These are phyloP conservation scores for Sesamia inferens DNA, from an alignment of 2,888 invertebrate genomes.

Conservation along the genomic window DNA sequence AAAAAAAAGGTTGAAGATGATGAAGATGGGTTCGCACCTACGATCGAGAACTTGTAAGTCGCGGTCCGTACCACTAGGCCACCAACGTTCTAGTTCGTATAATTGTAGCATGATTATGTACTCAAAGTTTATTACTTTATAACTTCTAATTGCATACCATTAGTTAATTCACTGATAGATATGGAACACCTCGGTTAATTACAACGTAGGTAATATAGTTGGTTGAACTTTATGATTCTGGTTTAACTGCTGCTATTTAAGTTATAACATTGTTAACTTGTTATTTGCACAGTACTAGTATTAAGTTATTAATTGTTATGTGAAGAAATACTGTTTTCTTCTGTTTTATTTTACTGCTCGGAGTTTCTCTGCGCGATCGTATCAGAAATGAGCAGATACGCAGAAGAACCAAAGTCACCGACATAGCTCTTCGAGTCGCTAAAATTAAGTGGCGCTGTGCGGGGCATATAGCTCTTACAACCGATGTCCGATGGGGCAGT, in stretches of 20 bases:
- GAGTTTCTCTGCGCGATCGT: too few species aligned
- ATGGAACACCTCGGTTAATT: conserved; percentile 50
- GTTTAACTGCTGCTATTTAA: conserved; percentile 34
- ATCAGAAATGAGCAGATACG: too few species aligned
- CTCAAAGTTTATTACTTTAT: conserved; percentile 33
- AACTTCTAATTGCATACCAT: conserved; percentile 47
- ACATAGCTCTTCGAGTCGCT: too few species aligned
- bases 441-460: too few species aligned
- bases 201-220: conserved; percentile 44
- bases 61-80: too few species aligned
- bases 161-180: conserved; percentile 38
- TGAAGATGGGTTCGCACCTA: too few species aligned
- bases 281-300: conserved; percentile 31
- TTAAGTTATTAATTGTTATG: conserved; percentile 9
- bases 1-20: too few species aligned
- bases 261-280: conserved; percentile 24
- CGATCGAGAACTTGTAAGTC: too few species aligned
- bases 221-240: conserved; percentile 32
- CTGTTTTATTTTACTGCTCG: background rate
- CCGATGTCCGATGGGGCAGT: too few species aligned
- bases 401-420: too few species aligned
- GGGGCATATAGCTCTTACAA: too few species aligned
- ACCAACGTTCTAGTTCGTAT: conserved; percentile 13
- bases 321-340: conserved; percentile 1
- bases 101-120: conserved; percentile 12